Percentiles rank a stretch among this genome's conserved stretches.
phyloP scores from a whole-genome alignment of 2,113 vertebrate genomes.

The Syngnathus floridae region DNA sequence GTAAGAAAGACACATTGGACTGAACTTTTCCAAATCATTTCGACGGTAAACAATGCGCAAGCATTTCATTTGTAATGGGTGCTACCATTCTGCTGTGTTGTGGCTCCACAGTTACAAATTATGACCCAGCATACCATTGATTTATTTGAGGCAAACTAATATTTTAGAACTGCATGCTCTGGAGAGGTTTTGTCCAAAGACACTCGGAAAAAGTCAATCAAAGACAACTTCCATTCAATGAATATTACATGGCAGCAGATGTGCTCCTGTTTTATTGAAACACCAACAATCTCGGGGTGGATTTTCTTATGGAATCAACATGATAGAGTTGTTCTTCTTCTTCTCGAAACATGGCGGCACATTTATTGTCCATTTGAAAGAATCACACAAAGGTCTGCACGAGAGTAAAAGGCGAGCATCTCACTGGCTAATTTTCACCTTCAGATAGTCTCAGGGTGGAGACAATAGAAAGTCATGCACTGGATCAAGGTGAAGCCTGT shows the following conservation, averaged over 20 bases:
- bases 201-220: neutral
- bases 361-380: neutral
- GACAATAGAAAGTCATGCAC: slow-evolving; percentile 61
- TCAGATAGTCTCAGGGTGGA: slow-evolving; percentile 54
- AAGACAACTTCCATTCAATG: slow-evolving; percentile 28
- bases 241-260: slow-evolving; percentile 25
- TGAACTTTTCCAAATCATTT: neutral
- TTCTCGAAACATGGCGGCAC: neutral
- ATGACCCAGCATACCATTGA: slow-evolving; percentile 15
- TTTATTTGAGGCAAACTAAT: slow-evolving; percentile 43
- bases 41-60: neutral
- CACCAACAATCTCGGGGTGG: slow-evolving; percentile 1
- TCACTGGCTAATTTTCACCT: slow-evolving; percentile 10
- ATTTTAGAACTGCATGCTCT: slow-evolving; percentile 5
- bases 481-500: slow-evolving; percentile 64
- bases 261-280: slow-evolving; percentile 19
- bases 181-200: too few species aligned
- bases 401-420: neutral
- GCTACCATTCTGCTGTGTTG: neutral
- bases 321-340: neutral
- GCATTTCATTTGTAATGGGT: neutral
- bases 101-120: neutral
- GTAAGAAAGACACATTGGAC: slow-evolving; percentile 44
- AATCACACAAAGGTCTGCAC: neutral
- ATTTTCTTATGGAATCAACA: slow-evolving; percentile 12